These are phyloP conservation scores for Falco naumanni DNA, from an alignment of 2,797 vertebrate species.

Conservation along the genomic window DNA sequence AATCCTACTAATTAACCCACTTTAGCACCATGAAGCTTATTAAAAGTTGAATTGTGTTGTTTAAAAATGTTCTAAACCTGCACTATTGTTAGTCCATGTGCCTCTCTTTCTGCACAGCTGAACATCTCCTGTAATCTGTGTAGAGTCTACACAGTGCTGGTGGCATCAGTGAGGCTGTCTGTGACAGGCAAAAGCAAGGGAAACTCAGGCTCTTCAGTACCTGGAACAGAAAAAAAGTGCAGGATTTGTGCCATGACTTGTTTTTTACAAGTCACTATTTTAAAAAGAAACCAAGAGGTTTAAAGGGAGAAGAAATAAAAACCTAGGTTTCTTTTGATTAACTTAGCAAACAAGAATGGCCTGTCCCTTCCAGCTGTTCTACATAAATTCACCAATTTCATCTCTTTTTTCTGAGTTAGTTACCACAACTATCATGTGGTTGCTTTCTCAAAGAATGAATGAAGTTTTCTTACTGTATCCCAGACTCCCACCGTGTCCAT, in stretches of 20 bases:
- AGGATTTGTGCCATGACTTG: neutral
- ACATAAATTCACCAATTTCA: neutral
- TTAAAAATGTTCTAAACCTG: neutral
- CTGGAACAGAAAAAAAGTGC: neutral
- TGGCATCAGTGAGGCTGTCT: neutral
- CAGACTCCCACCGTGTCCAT: neutral
- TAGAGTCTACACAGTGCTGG: neutral
- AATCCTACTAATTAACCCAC: neutral
- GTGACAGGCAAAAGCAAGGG: neutral
- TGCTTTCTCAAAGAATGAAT: neutral
- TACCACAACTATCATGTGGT: neutral
- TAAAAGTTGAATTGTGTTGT: neutral
- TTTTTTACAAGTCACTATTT: neutral
- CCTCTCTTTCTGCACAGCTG: neutral
- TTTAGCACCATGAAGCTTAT: neutral
- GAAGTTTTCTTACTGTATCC: neutral
- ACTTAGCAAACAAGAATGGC: neutral
- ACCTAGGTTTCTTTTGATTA: neutral
- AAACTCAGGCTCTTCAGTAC: neutral
- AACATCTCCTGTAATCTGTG: neutral
- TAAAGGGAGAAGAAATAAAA: neutral
- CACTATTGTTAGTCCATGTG: neutral
- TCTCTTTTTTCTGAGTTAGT: neutral
- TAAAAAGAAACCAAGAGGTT: neutral
- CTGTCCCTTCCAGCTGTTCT: neutral